Evolutionary conservation across 2,113 vertebrate genomes (phyloP), one percentile per base, ranked within the genome.

Genomic region (Myodes glareolus): DNA sequence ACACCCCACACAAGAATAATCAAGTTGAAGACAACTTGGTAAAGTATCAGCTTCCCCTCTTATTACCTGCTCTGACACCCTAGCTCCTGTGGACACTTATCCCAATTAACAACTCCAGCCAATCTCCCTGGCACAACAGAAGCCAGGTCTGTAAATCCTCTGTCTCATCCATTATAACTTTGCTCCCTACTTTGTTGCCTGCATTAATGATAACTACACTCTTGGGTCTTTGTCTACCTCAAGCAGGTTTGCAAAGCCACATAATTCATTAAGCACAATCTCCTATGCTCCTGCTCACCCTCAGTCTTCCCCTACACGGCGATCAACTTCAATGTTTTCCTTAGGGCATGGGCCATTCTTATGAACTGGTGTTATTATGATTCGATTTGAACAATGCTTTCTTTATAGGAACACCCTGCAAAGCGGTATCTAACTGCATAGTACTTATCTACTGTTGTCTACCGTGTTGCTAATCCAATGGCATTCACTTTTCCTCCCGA

Each of bases 81-180:
- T 63, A 63, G 80, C 21, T 50, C 72, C 36, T 88, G 76, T 90
- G 84, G 78, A 94, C 55, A 88, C 93, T 97, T 55, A 92, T 29
- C 33, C 70, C 86, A 96, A 88, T 97, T 95, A 86, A 81, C 86
- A 88, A 58, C 36, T 88, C 39, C 17, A 17, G 87, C 55, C 55
- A 75, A 14, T 29, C 65, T 95, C 45, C 39, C 36, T 65, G 58
- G 47, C 36, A 63, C 50, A 78, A 45, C 77, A 87, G 65, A 86
- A 94, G 23, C 52, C 14, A 16, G 42, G 58, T 61, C 81, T 89
- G 14, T 39, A 80, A 96, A 81, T 80, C 65, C 45, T 95, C 42
- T 8, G 3, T 47, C 9, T 96, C 23, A 47, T 19, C 52, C 52
- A 52, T 67, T 73, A 67, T 90, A 96, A 90, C 42, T 94, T 84